These are phyloP conservation scores for Holothuria scabra DNA, from an alignment of 53 echinoderm and acorn worm species.

Conservation along the genomic window DNA sequence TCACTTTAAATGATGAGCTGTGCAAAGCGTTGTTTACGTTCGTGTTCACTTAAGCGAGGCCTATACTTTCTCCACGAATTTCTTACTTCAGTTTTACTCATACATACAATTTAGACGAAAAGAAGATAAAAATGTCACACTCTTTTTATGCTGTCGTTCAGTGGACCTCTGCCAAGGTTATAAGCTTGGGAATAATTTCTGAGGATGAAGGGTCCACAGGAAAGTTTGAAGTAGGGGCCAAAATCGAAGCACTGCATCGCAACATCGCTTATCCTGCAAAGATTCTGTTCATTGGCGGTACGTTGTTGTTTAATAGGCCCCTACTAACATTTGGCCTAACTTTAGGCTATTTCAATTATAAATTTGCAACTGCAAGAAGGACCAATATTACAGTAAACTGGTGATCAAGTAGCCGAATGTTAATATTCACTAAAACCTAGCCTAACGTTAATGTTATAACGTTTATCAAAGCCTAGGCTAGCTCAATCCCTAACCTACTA, in stretches of 20 bases:
- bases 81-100: neutral
- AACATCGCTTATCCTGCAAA: neutral
- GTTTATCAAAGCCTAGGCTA: no score
- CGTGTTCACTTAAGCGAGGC: no score
- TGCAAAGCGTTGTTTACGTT: no score
- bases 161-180: slow-evolving; percentile 18
- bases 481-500: no score
- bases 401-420: no score
- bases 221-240: slow-evolving; percentile 20
- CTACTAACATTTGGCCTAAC: neutral
- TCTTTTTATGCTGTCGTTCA: slow-evolving; percentile 9
- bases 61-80: neutral
- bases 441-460: no score
- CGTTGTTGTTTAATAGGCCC: no score
- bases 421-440: no score
- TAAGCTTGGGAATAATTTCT: slow-evolving; percentile 7
- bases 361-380: no score
- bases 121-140: neutral
- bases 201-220: neutral
- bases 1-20: no score
- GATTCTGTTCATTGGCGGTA: neutral
- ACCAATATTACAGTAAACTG: no score
- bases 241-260: neutral
- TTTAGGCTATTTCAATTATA: no score
- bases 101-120: neutral